Evolutionary conservation across 2,113 vertebrate species (phyloP).

Genomic region (Megatriorchis doriae): DNA sequence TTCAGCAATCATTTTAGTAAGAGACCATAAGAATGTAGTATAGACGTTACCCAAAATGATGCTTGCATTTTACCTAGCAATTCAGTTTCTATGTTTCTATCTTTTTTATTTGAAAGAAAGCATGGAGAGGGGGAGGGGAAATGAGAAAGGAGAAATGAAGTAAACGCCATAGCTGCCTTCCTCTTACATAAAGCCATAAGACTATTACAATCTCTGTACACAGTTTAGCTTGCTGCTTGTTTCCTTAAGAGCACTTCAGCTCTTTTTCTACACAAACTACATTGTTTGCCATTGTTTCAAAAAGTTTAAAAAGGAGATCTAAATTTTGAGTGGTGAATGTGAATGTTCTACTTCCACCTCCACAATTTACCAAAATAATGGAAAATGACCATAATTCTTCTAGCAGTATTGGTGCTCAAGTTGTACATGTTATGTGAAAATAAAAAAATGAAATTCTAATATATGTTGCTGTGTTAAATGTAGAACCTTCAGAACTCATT

Average conservation of each 20-base stretch:
- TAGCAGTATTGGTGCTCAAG: background rate
- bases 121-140: fast-evolving
- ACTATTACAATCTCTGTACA: background rate
- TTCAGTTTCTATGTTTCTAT: background rate
- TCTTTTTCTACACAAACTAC: background rate
- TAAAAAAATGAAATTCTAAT: background rate
- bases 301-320: background rate
- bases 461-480: background rate
- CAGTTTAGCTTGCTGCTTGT: background rate
- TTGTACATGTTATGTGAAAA: background rate
- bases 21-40: background rate
- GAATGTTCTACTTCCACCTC: background rate
- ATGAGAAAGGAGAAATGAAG: background rate
- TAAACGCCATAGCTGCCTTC: background rate
- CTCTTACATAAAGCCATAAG: background rate
- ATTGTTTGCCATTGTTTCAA: background rate
- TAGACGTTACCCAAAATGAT: background rate
- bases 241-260: background rate
- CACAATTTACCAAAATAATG: background rate
- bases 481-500: background rate
- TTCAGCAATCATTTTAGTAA: background rate
- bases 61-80: background rate
- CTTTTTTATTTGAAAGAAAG: background rate
- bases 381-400: background rate
- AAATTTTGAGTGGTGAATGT: background rate